Conservation (phyloP, 2,113 vertebrate species). For the Serilophus lunatus region DNA sequence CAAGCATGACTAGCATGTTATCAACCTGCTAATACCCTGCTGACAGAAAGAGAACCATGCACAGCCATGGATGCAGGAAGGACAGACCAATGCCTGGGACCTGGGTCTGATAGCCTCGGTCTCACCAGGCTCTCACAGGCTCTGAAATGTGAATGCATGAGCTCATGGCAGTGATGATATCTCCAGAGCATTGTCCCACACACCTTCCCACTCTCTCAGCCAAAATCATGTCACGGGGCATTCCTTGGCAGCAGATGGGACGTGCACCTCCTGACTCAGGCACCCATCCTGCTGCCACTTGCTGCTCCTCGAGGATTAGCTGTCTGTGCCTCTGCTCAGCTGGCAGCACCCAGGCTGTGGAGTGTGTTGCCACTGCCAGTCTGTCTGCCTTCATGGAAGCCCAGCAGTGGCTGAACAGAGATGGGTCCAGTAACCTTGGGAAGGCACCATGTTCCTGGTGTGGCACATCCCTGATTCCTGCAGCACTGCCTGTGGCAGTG, state of each 20-base stretch:
- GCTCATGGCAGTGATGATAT: slow-evolving; percentile 13
- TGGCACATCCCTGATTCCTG: background rate
- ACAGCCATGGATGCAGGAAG: background rate
- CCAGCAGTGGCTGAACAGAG: background rate
- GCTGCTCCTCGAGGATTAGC: rapidly evolving
- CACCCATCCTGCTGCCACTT: background rate
- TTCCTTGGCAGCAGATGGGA: background rate
- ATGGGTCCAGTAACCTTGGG: background rate
- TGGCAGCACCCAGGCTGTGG: background rate
- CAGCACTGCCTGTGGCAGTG: rapidly evolving
- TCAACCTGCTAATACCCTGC: background rate
- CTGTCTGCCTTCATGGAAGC: background rate
- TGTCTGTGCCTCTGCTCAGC: background rate
- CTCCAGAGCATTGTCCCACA: background rate
- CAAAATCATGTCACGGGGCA: background rate
- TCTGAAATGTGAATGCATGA: background rate
- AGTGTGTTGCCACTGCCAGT: background rate
- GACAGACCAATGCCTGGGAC: background rate
- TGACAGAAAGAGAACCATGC: background rate
- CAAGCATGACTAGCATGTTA: background rate
- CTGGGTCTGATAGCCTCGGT: background rate
- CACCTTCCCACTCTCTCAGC: background rate
- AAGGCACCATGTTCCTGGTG: background rate
- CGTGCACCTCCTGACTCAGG: background rate
- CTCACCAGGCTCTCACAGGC: background rate